phyloP scores from a whole-genome alignment of 2,113 vertebrate genomes.

The Rutilus rutilus region DNA sequence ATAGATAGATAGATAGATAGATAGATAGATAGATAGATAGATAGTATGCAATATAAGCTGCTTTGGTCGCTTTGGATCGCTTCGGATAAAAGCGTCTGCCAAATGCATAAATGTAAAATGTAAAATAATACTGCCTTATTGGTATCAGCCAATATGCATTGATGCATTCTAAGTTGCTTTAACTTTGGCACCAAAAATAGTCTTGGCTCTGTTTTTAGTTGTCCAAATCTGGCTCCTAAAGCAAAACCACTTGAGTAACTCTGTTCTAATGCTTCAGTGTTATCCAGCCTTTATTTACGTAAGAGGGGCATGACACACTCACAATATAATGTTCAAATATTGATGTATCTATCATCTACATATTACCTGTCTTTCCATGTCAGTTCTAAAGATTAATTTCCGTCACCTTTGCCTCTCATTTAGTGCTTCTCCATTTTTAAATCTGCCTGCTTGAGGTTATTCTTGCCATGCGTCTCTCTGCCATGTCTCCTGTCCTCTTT shows the following conservation, averaged over 20 bases:
- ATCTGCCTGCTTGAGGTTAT: background rate
- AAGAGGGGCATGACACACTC: background rate
- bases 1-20: too few species aligned
- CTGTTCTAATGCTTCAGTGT: background rate
- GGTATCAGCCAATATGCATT: background rate
- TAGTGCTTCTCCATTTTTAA: background rate
- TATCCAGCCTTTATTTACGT: background rate
- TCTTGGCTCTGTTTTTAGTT: background rate
- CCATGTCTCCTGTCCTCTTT: constrained; percentile 25
- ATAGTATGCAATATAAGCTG: too few species aligned
- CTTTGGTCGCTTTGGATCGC: too few species aligned
- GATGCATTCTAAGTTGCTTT: background rate
- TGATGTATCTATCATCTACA: constrained; percentile 8
- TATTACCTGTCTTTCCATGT: background rate
- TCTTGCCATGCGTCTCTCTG: background rate
- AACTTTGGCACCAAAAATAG: background rate
- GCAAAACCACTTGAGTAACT: background rate
- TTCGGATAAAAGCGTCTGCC: too few species aligned
- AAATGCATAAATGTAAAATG: too few species aligned
- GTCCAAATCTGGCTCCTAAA: background rate
- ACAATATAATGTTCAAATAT: background rate
- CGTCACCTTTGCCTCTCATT: constrained; percentile 3
- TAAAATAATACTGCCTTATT: too few species aligned
- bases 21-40: too few species aligned
- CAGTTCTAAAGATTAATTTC: constrained; percentile 10